Evolutionary conservation across 1,140 invertebrate species (phyloP), one percentile per base, ranked within the genome.

Genomic region (Drosophila biarmipes): DNA sequence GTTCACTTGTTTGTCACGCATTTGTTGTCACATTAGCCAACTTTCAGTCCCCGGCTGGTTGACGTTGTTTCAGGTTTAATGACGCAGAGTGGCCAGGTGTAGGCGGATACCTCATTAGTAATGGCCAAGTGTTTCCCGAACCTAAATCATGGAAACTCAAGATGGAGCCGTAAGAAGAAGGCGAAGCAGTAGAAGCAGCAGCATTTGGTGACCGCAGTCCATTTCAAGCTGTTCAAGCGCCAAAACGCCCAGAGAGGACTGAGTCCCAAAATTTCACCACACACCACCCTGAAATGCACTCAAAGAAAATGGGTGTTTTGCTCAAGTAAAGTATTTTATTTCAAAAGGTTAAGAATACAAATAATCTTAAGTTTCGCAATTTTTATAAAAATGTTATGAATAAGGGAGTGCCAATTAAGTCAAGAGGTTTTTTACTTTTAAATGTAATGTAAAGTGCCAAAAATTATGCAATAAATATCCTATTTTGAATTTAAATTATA

Each of bases 1-100:
- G 51, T 61, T 68, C 51, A 46, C 59, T 66, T 80, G 63, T 80
- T 80, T 80, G 66, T 71, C 66, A 77, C 58, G 58, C 67, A 68
- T 73, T 86, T 86, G 57, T 80, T 86, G 77, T 64, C 78, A 59
- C 69, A 81, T 78, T 81, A 71, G 64, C 40, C 56, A 85, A 81
- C 48, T 87, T 81, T 81, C 19, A 6, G 15, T 10, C 29, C 12
- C n/a, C 43, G 1, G 17, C 34, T 42, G 2, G 24, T 17, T 38
- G 7, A 17, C n/a, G 4, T 15, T 40, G 43, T 31, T 17, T 34
- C 64, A 61, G 48, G 54, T 67, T 78, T 75, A 87, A 87, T 67
- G 64, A 55, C 71, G 64, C 66, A 45, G 53, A 61, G 64, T 75
- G 57, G 17, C 56, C 43, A 55, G 37, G 21, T 45, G 21, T 45